A percentile compares a stretch with the other conserved stretches of the same genome.
Conservation (phyloP, 2,797 vertebrate species). For the Microctenopoma steveboyesi region DNA sequence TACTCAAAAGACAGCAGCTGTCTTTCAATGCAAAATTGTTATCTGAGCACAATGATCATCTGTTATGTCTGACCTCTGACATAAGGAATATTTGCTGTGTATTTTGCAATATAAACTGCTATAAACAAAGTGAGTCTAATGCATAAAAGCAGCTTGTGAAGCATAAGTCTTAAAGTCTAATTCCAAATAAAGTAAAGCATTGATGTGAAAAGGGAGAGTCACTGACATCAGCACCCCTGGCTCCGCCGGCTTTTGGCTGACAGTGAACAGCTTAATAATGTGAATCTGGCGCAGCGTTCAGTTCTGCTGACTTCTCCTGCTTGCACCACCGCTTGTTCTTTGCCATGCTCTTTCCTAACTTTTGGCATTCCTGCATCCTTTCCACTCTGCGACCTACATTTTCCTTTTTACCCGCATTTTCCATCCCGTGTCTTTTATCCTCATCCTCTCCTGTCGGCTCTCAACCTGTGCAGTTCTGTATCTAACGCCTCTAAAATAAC, state of each 20-base stretch:
- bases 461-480: conserved; percentile 5
- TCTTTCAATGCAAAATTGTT: background rate
- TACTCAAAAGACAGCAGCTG: background rate
- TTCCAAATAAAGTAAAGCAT: conserved; percentile 26
- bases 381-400: conserved; percentile 4
- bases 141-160: conserved; percentile 33
- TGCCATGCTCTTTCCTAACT: conserved; percentile 24
- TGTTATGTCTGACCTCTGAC: background rate
- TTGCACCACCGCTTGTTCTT: background rate
- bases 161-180: conserved; percentile 23
- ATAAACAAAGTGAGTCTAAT: conserved; percentile 8
- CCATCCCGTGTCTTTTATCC: conserved; percentile 25
- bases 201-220: conserved; percentile 26
- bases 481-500: conserved; percentile 13
- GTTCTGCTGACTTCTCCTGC: conserved; percentile 34
- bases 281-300: conserved; percentile 41
- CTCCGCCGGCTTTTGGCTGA: conserved; percentile 30
- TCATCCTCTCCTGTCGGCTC: conserved; percentile 5
- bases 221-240: conserved; percentile 55
- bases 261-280: conserved; percentile 42
- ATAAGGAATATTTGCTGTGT: background rate
- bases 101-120: background rate
- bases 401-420: conserved; percentile 39
- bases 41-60: background rate
- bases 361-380: conserved; percentile 12